A percentile compares a stretch with the other conserved stretches of the same genome.
These are phyloP conservation scores for Cosmorhoe ocellata DNA, from an alignment of 2,888 invertebrate species.

Conservation along the genomic window DNA sequence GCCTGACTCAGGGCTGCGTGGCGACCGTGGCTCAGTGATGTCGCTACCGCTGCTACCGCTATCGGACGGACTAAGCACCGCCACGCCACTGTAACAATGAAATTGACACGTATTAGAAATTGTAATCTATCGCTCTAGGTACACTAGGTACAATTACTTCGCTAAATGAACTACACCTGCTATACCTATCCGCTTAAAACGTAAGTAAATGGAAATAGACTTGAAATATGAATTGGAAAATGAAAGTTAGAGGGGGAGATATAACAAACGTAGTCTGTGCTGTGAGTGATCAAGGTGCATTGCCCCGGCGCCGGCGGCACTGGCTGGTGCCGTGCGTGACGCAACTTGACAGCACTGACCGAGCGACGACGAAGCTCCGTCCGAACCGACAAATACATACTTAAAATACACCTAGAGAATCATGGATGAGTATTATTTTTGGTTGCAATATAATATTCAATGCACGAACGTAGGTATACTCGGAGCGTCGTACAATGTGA, in stretches of 20 bases:
- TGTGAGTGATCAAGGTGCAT: slow-evolving; percentile 64
- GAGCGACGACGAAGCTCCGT: slow-evolving; percentile 51
- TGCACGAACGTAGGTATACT: slow-evolving; percentile 31
- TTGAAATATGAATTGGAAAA: slow-evolving; percentile 53
- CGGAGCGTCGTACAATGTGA: slow-evolving; percentile 42
- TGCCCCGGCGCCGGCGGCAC: slow-evolving; percentile 54
- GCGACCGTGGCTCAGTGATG: slow-evolving; percentile 93
- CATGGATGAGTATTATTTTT: slow-evolving; percentile 69
- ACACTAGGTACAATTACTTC: no score
- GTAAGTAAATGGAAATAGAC: slow-evolving; percentile 56
- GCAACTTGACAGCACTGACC: slow-evolving; percentile 76
- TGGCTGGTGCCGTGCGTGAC: slow-evolving; percentile 61
- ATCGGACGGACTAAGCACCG: slow-evolving; percentile 89
- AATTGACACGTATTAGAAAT: slow-evolving; percentile 5
- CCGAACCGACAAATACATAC: slow-evolving; percentile 40
- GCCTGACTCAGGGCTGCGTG: slow-evolving; percentile 87
- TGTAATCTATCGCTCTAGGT: no score
- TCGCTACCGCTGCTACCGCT: slow-evolving; percentile 90
- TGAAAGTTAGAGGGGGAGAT: slow-evolving; percentile 43
- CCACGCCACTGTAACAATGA: slow-evolving; percentile 89
- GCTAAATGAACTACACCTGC: no score
- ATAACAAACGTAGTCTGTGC: slow-evolving; percentile 39
- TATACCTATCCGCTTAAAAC: slow-evolving; percentile 56
- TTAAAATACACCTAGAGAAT: no score
- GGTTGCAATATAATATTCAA: slow-evolving; percentile 57